Conservation (phyloP, 2,797 vertebrate species). For the Rhinogobio ventralis region DNA sequence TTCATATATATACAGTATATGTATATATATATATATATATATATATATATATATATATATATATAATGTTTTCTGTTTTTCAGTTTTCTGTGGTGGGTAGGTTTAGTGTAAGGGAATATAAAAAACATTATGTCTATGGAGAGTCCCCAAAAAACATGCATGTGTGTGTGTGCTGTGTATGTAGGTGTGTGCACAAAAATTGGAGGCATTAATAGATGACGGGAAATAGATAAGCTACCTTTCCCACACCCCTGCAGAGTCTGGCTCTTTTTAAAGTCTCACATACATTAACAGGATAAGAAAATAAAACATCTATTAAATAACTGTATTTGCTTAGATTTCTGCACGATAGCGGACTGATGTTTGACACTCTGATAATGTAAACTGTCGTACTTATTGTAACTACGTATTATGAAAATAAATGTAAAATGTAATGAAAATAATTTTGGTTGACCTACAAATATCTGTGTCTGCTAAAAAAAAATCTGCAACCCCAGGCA, state of each 20-base stretch:
- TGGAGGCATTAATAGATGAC: constrained; percentile 5
- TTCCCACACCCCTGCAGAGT: constrained; percentile 19
- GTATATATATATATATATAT: too few species aligned
- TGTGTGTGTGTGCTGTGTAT: too few species aligned
- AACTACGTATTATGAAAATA: neutral
- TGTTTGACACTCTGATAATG: neutral
- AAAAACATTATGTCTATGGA: too few species aligned
- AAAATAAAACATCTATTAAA: neutral
- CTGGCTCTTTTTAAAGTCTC: neutral
- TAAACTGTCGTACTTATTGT: neutral
- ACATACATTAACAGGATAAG: neutral
- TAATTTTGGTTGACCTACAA: neutral
- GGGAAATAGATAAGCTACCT: constrained; percentile 26
- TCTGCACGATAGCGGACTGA: neutral
- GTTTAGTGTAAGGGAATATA: too few species aligned
- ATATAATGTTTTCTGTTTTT: too few species aligned
- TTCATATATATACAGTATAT: too few species aligned
- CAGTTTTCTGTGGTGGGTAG: neutral
- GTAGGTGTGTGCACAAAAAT: neutral
- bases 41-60: too few species aligned
- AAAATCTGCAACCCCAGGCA: neutral
- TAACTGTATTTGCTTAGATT: neutral
- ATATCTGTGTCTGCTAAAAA: neutral
- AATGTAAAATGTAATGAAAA: neutral
- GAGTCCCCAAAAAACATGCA: too few species aligned